Evolutionary conservation across 2,113 vertebrate species (phyloP), one percentile per base, ranked within the genome.

Genomic region (Fukomys damarensis): DNA sequence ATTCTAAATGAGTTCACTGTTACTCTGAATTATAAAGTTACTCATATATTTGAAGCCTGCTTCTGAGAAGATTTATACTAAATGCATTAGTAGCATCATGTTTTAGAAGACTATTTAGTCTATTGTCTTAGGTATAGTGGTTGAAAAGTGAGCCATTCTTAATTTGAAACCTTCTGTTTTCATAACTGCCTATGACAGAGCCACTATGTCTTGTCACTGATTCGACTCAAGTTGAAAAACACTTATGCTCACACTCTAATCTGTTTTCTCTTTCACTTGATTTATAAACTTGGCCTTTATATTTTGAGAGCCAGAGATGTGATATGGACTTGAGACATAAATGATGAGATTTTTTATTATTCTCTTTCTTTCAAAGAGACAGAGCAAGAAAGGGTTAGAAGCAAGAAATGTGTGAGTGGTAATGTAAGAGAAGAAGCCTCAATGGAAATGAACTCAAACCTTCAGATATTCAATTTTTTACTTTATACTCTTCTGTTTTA

Each of bases 241-340:
- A 80, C 74, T 93, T 95, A 74, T 59, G 66, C 63, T 16, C 26
- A 58, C 22, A 83, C 49, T 96, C 38, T 96, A 89, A 92, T 94
- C 49, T 94, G 86, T 96, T 95, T 96, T 96, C 82, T 83, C 28
- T 96, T 49, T 88, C 56, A 84, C 79, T 96, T 96, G 94, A 97
- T 97, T 96, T 97, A 96, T 96, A 94, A 80, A 96, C 72, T 81
- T 97, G 86, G 83, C 89, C 93, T 96, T 96, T 96, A 89, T 94
- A 80, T 95, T 93, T 96, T 94, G 93, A 97, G 68, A 97, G 85
- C 77, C 82, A 96, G 89, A 35, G 82, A 95, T 94, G 20, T 77
- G 43, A 80, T 97, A 74, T 49, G 93, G 86, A 91, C 77, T 93
- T 89, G 89, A 92, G 65, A 93, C 82, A 89, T 97, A 97, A 97